Percentiles rank a stretch among this genome's conserved stretches.
Evolutionary conservation across 2,888 invertebrate genomes (phyloP).

Genomic region (Eupithecia exiguata): DNA sequence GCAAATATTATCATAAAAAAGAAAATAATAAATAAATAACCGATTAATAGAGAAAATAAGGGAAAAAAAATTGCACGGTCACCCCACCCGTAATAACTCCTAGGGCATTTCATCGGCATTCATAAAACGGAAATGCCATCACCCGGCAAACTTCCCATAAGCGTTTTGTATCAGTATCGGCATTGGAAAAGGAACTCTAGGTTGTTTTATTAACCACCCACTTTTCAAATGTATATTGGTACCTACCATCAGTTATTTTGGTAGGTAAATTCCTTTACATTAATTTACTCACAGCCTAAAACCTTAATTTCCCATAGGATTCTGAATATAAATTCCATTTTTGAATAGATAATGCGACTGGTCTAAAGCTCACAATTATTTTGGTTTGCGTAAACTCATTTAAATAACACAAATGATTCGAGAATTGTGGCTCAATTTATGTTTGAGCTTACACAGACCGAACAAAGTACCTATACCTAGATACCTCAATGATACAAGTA

Average conservation of each 20-base stretch:
- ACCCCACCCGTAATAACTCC: too few species aligned
- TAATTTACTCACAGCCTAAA: constrained; percentile 45
- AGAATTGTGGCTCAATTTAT: constrained; percentile 20
- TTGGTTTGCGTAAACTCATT: constrained; percentile 23
- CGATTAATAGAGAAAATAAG: constrained; percentile 27
- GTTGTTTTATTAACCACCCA: constrained; percentile 50
- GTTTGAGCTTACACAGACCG: not conserved
- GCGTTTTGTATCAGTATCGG: constrained; percentile 47
- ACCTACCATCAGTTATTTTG: constrained; percentile 46
- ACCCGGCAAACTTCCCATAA: constrained; percentile 45
- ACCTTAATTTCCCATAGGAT: constrained; percentile 47
- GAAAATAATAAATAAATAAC: constrained; percentile 23
- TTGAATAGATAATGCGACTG: constrained; percentile 45
- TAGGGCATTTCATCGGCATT: constrained; percentile 18
- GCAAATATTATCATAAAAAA: constrained; percentile 22
- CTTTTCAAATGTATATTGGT: constrained; percentile 37
- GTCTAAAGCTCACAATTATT: constrained; percentile 40
- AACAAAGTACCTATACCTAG: not conserved
- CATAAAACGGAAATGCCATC: constrained; percentile 29
- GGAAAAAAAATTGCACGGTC: constrained; percentile 21
- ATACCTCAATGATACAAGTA: not conserved
- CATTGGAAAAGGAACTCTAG: constrained; percentile 48
- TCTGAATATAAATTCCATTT: constrained; percentile 46
- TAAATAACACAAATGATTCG: constrained; percentile 24
- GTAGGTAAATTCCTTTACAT: constrained; percentile 46